A percentile compares a stretch with the other conserved stretches of the same genome.
phyloP scores from a whole-genome alignment of 1,140 invertebrate species.

The Calliphora vicina region DNA sequence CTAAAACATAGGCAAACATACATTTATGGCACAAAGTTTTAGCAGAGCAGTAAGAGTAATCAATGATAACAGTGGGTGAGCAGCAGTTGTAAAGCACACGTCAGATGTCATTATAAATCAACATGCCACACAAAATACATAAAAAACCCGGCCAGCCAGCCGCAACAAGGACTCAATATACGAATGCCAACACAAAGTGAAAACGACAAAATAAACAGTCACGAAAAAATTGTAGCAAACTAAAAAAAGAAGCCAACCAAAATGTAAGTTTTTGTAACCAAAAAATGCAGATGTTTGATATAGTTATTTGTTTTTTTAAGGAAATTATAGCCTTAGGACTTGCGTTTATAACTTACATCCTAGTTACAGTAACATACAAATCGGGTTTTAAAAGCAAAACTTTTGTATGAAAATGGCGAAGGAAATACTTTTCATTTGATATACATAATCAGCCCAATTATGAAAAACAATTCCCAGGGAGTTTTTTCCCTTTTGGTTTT shows the following conservation, averaged over 20 bases:
- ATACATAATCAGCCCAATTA: no score
- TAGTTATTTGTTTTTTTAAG: no score
- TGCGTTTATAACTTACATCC: no score
- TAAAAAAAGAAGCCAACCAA: neutral
- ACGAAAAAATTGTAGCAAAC: neutral
- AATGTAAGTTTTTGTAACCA: neutral
- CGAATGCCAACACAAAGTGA: neutral
- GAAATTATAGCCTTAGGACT: no score
- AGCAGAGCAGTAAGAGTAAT: neutral
- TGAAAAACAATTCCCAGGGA: no score
- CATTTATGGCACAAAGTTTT: neutral
- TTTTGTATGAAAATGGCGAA: no score
- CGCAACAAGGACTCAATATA: neutral
- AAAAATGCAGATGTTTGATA: no score
- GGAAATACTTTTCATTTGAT: no score
- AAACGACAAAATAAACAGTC: neutral
- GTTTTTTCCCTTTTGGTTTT: no score
- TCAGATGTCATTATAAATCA: conserved; percentile 28
- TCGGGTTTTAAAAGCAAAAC: no score
- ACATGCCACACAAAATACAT: neutral
- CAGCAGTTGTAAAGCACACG: neutral
- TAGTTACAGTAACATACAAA: no score
- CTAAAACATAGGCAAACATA: neutral
- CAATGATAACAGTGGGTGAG: conserved; percentile 30
- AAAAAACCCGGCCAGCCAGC: neutral